Evolutionary conservation across 2,113 vertebrate genomes (phyloP), one percentile per base, ranked within the genome.

Genomic region (Chloroceryle aenea): DNA sequence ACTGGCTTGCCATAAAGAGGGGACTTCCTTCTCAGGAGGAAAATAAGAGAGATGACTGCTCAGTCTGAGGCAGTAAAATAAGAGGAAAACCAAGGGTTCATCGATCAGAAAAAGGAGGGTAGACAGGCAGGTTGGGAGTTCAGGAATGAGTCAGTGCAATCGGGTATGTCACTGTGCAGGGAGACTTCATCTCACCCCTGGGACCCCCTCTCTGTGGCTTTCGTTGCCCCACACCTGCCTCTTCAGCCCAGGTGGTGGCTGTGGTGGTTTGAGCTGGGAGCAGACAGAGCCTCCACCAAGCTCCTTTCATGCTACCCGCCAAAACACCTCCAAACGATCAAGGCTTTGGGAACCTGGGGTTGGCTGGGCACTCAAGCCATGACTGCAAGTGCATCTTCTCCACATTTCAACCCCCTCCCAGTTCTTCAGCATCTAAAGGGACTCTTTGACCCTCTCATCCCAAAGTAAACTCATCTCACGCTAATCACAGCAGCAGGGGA

Each of bases 151-250:
- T 79, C 82, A 73, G 53, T 40, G 45, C 68, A 76, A 40, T n/a
- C 8, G 4, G 50, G 58, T 48, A n/a, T 42, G 30, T 76, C 45
- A 15, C 29, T 2, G 2, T 1, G 3, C 2, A 1, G 20, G 61
- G 23, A 73, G 59, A 56, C 19, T 48, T 34, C 3, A 0, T 25
- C 38, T 58, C 30, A 9, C 56, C 79, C 0, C 52, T 6, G 27
- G 27, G 40, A 30, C 23, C 18, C 10, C 5, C 42, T 73, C 30
- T 48, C 23, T 0, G 1, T 1, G 7, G 21, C 34, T 87, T 62
- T 63, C 7, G 2, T 71, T 29, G 52, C 52, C 71, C 71, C 87
- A 71, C 72, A 75, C 22, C 75, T 82, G 58, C 77, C 52, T n/a
- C 38, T 25, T 8, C 6, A 56, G 53, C 52, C 67, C 80, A 79